A percentile compares a stretch with the other conserved stretches of the same genome.
Conservation (phyloP, 2,113 vertebrate species). For the Theristicus caerulescens region DNA sequence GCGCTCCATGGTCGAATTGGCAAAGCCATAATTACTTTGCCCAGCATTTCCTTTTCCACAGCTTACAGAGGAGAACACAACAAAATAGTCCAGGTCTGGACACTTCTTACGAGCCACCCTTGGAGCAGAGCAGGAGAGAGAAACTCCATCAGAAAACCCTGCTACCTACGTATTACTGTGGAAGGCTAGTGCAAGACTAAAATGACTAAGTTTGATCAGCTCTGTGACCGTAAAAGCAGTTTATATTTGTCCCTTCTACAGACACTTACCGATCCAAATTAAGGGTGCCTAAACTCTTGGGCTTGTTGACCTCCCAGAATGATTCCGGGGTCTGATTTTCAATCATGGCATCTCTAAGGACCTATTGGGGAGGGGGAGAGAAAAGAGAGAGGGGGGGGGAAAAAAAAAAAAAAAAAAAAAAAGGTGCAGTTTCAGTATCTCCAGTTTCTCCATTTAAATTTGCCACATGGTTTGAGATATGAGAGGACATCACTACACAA, state of each 20-base stretch:
- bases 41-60: conserved; percentile 93
- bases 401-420: neutral
- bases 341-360: conserved; percentile 91
- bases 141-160: neutral
- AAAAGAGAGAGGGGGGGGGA: too few species aligned
- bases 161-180: rapidly evolving
- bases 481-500: neutral
- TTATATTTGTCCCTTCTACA: neutral
- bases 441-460: neutral
- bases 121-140: neutral
- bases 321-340: conserved; percentile 88
- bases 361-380: conserved; percentile 56
- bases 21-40: conserved; percentile 95
- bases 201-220: neutral
- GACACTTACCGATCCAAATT: conserved; percentile 86
- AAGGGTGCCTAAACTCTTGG: conserved; percentile 88
- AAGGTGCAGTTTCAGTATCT: neutral
- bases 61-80: conserved; percentile 95
- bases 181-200: neutral
- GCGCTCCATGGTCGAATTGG: conserved; percentile 97
- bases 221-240: neutral
- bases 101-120: conserved; percentile 87
- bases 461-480: neutral
- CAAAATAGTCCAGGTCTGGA: conserved; percentile 89
- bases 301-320: conserved; percentile 87